Percentiles rank a stretch among this genome's conserved stretches.
Evolutionary conservation across 2,888 invertebrate genomes (phyloP).

Genomic region (Caenorhabditis angaria): DNA sequence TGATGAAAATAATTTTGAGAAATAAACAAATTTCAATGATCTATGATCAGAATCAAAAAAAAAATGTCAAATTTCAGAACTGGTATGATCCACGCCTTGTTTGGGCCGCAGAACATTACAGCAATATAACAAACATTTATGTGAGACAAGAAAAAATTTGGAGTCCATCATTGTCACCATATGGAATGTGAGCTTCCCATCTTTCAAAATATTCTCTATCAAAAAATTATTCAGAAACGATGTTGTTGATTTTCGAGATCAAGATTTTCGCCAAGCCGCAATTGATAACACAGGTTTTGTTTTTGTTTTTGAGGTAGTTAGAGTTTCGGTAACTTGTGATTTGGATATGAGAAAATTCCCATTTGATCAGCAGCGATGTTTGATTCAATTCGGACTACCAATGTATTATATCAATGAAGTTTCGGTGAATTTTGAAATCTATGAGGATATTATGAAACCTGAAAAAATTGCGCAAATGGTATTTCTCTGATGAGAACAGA

Average conservation of each 20-base stretch:
- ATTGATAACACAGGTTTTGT: neutral
- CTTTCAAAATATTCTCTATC: neutral
- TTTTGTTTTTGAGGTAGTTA: constrained; percentile 13
- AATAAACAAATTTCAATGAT: no score
- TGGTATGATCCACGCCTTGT: constrained; percentile 24
- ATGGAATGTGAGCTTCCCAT: constrained; percentile 26
- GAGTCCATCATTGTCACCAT: constrained; percentile 24
- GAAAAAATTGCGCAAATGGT: constrained; percentile 12
- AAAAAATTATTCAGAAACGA: constrained; percentile 21
- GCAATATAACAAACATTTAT: constrained; percentile 6
- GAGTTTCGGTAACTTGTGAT: constrained; percentile 19
- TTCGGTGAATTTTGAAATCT: constrained; percentile 15
- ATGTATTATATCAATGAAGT: constrained; percentile 16
- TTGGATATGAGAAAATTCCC: constrained; percentile 29
- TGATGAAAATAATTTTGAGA: no score
- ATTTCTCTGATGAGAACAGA: neutral
- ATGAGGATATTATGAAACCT: constrained; percentile 11
- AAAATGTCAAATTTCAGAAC: no score
- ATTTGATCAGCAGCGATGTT: constrained; percentile 26
- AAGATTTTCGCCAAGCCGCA: constrained; percentile 15
- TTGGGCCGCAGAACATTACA: constrained; percentile 11
- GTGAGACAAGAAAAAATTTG: constrained; percentile 22
- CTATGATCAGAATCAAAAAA: no score
- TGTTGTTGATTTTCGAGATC: no score
- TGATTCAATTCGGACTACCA: constrained; percentile 18